Conservation (phyloP, 1,140 invertebrate genomes). For the Drosophila pseudoananassae region DNA sequence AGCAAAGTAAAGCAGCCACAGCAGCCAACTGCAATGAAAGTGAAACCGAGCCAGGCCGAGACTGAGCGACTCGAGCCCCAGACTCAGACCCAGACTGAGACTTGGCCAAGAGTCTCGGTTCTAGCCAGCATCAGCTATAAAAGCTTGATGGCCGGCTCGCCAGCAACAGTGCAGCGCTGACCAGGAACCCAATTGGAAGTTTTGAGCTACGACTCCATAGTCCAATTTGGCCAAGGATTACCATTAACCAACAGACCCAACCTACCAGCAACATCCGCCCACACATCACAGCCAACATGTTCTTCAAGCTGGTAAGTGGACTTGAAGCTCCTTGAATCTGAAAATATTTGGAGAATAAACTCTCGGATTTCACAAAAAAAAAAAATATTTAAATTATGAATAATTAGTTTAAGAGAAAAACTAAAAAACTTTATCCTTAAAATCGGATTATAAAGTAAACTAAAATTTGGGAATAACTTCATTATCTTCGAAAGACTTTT, state of each 20-base stretch:
- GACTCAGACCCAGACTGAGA: constrained; percentile 11
- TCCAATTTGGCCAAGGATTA: constrained; percentile 81
- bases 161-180: constrained; percentile 74
- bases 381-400: background rate
- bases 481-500: no score
- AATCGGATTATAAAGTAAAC: no score
- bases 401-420: background rate
- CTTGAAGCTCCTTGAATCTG: background rate
- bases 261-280: constrained; percentile 6
- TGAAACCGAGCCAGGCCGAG: constrained; percentile 63
- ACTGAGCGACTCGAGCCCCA: constrained; percentile 30
- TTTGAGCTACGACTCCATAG: constrained; percentile 79
- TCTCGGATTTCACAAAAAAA: background rate
- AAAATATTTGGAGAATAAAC: background rate
- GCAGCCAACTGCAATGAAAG: constrained; percentile 63
- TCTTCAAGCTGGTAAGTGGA: constrained; percentile 80
- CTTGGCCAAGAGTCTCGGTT: constrained; percentile 53
- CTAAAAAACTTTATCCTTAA: background rate
- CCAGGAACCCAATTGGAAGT: constrained; percentile 82
- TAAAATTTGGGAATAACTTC: no score
- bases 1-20: constrained; percentile 29
- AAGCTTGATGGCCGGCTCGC: constrained; percentile 62
- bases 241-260: constrained; percentile 6
- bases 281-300: constrained; percentile 53
- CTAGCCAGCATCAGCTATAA: constrained; percentile 70